Conservation (phyloP, 2,113 vertebrate species). For the human (Homo sapiens) region GRCh38 chrX:14211001-14211500, state of each 20-base stretch:
- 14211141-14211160: background rate
- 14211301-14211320: background rate
- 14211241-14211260: background rate
- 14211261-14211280: background rate
- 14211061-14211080: background rate
- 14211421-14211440: background rate
- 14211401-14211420: background rate
- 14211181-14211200: background rate
- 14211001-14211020: background rate
- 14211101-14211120: background rate
- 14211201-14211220: background rate
- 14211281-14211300: background rate
- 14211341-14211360: background rate
- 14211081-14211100: background rate
- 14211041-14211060: background rate
- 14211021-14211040: background rate
- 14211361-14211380: background rate
- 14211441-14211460: background rate
- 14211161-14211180: background rate
- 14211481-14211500: background rate
- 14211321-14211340: background rate
- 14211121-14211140: background rate
- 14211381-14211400: background rate
- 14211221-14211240: background rate
- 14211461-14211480: background rate